These are phyloP conservation scores for Ooceraea biroi DNA, from an alignment of 1,140 invertebrate genomes.

Conservation along the genomic window DNA sequence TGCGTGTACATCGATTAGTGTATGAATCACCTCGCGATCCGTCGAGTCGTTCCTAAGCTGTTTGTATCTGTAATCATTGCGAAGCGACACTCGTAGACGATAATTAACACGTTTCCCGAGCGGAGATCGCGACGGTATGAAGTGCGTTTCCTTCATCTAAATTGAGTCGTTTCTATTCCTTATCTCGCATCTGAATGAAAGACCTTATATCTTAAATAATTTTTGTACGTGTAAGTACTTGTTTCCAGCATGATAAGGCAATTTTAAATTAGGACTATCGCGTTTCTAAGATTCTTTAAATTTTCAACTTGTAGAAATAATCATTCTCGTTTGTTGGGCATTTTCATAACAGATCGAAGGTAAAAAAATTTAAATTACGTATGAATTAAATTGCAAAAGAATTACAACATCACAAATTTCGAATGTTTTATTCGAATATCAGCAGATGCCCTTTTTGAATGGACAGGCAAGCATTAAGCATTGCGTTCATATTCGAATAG, in stretches of 20 bases:
- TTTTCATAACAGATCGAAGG: no score
- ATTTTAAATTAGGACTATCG: no score
- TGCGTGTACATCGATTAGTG: constrained; percentile 31
- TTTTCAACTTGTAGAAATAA: no score
- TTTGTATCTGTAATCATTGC: constrained; percentile 28
- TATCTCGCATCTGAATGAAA: no score
- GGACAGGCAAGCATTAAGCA: background rate
- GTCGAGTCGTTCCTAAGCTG: constrained; percentile 29
- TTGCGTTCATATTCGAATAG: background rate
- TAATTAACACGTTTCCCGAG: constrained; percentile 32
- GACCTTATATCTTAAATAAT: no score
- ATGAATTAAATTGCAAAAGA: background rate
- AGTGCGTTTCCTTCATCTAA: background rate
- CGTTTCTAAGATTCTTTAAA: no score
- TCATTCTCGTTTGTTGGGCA: no score
- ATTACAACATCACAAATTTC: background rate
- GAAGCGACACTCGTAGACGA: constrained; percentile 15
- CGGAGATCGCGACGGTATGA: constrained; percentile 32
- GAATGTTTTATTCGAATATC: background rate
- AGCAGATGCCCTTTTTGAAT: background rate
- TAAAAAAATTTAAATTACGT: no score
- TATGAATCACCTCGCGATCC: constrained; percentile 18
- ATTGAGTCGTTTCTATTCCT: no score
- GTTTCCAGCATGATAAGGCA: no score
- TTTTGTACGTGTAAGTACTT: no score